Evolutionary conservation across 2,797 vertebrate species (phyloP), one percentile per base, ranked within the genome.

Genomic region (Darevskia nairensis): DNA sequence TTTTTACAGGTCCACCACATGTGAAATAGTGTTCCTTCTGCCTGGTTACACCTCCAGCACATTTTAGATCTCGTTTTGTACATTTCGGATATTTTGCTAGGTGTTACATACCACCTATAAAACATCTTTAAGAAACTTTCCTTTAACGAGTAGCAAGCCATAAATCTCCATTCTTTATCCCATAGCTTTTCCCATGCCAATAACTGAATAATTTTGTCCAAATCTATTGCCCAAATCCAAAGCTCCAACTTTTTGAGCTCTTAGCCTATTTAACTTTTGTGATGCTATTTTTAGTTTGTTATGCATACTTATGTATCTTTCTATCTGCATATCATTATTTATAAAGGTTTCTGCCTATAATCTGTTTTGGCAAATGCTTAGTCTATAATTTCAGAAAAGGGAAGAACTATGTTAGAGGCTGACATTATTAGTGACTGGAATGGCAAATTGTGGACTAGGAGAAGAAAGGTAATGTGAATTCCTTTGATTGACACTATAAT

Each of bases 241-340:
- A 66, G 21, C 21, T 32, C n/a, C 55, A 19, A 59, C 71, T 64
- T 78, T n/a, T 68, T 68, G 75, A 46, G 8, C 66, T 32, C 75
- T 15, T 78, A 41, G 59, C 84, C 84, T 78, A 68, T 68, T 78
- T 66, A 46, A 68, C 50, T 86, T 68, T 78, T 71, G 64, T 44
- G 78, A 68, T 50, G 74, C 10, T 46, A 41, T 79, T 78, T 69
- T 68, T 50, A 50, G 41, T 86, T 86, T 68, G 29, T 35, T 35
- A 32, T 44, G 69, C 79, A 75, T 80, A 69, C 68, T 80, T 41
- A 81, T 44, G 35, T 46, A 46, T 74, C 27, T 8, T 81, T 81
- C 78, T 69, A 44, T 61, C 86, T 87, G 35, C 55, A 81, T 64
- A 59, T 74, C 71, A 64, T 86, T 78, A 50, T 66, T 86, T 86